Conservation (phyloP, 2,888 invertebrate genomes). For the Clunio marinus region DNA sequence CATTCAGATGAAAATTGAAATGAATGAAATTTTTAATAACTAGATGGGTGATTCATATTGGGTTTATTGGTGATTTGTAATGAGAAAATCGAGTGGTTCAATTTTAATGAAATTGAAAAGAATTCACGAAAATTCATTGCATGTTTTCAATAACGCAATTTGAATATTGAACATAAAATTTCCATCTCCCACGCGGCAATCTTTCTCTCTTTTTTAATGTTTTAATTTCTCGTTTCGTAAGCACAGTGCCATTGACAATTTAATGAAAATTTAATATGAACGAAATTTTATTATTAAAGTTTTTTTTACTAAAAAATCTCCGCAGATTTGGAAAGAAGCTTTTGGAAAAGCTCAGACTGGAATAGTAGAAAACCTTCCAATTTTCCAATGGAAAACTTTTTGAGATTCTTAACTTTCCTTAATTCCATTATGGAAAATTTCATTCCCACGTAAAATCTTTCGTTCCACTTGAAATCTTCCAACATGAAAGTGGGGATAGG, state of each 20-base stretch:
- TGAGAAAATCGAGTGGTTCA: conserved; percentile 1
- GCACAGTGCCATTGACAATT: conserved; percentile 19
- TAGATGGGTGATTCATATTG: too few relatives aligned
- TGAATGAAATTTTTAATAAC: conserved; percentile 2
- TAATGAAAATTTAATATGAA: conserved; percentile 22
- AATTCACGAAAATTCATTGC: neutral
- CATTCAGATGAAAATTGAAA: neutral
- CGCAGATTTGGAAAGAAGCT: neutral
- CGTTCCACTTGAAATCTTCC: neutral
- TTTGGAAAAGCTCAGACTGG: neutral
- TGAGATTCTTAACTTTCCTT: too few relatives aligned
- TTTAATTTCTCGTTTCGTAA: conserved; percentile 18
- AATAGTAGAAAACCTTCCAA: neutral
- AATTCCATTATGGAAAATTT: neutral
- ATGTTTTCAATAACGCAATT: conserved; percentile 30
- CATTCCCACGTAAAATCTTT: neutral
- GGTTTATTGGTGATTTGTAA: neutral
- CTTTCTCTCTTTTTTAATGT: neutral
- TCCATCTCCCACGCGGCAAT: conserved; percentile 2
- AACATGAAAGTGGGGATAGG: conserved; percentile 5
- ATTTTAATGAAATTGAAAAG: conserved; percentile 5
- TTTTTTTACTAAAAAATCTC: too few relatives aligned
- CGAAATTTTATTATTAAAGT: conserved; percentile 13
- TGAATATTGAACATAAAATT: conserved; percentile 30
- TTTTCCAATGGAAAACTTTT: conserved; percentile 1